These are phyloP conservation scores for Synanthedon andrenaeformis DNA, from an alignment of 2,888 invertebrate species.

Conservation along the genomic window DNA sequence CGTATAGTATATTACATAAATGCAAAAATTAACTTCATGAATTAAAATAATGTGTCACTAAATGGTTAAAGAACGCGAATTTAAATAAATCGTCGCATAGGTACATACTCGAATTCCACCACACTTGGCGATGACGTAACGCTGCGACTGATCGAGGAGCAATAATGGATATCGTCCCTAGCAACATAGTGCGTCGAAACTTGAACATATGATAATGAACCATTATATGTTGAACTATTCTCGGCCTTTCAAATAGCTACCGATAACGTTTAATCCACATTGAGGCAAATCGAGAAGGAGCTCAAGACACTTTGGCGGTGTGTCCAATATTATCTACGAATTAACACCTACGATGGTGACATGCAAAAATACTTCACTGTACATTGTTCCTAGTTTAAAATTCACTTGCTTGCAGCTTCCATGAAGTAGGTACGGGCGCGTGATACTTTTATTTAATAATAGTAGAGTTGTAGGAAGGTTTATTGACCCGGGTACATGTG, in stretches of 20 bases:
- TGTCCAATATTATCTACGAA: neutral
- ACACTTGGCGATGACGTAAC: slow-evolving; percentile 45
- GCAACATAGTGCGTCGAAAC: slow-evolving; percentile 48
- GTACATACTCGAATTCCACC: slow-evolving; percentile 22
- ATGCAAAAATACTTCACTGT: neutral
- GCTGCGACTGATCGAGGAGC: slow-evolving; percentile 31
- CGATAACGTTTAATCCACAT: slow-evolving; percentile 5
- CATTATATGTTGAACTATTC: slow-evolving; percentile 10
- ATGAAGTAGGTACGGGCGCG: slow-evolving; percentile 10
- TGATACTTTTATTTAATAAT: slow-evolving; percentile 13
- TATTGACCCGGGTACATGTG: slow-evolving; percentile 12
- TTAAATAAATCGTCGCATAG: too few species aligned
- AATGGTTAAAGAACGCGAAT: too few species aligned
- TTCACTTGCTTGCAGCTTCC: slow-evolving; percentile 10
- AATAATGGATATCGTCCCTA: slow-evolving; percentile 36
- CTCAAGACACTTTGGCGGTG: too few species aligned
- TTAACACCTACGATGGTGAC: neutral
- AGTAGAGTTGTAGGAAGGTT: slow-evolving; percentile 4
- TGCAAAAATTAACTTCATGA: too few species aligned
- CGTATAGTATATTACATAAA: too few species aligned
- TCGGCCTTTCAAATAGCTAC: slow-evolving; percentile 1
- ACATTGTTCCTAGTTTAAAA: slow-evolving; percentile 7
- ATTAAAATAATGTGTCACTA: too few species aligned
- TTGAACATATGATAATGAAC: slow-evolving; percentile 2
- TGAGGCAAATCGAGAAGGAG: neutral